Evolutionary conservation across 2,797 vertebrate species (phyloP).

Genomic region (Onychomys torridus): DNA sequence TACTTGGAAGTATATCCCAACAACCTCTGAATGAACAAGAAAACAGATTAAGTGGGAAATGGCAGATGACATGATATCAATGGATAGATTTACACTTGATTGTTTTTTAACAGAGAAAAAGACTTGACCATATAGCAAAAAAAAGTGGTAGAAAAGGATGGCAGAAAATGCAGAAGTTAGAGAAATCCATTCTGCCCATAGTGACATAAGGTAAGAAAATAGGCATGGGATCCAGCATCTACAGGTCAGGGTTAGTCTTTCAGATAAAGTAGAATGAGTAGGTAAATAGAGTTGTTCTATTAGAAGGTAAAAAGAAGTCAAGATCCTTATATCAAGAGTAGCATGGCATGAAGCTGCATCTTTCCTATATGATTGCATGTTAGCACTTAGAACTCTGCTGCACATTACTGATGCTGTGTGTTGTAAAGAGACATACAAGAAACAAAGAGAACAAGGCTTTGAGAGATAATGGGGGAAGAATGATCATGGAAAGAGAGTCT

Average conservation of each 20-base stretch:
- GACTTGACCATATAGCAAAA: neutral
- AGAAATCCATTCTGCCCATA: neutral
- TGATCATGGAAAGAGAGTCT: neutral
- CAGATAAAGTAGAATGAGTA: neutral
- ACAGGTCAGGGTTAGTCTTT: neutral
- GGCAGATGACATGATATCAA: neutral
- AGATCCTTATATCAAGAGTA: neutral
- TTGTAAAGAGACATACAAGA: neutral
- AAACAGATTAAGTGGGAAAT: neutral
- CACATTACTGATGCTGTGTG: neutral
- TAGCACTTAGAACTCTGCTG: neutral
- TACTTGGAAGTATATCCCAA: neutral
- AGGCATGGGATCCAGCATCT: neutral
- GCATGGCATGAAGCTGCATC: neutral
- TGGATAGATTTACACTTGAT: neutral
- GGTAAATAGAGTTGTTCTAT: neutral
- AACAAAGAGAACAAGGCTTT: neutral
- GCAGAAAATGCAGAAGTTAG: neutral
- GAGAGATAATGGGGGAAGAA: neutral
- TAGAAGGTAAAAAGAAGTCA: neutral
- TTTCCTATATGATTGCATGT: neutral
- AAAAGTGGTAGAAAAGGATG: neutral
- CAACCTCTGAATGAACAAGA: neutral
- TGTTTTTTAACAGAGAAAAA: neutral
- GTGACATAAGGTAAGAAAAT: neutral